Evolutionary conservation across 2,888 invertebrate species (phyloP).

Genomic region (Escarpia spicata): DNA sequence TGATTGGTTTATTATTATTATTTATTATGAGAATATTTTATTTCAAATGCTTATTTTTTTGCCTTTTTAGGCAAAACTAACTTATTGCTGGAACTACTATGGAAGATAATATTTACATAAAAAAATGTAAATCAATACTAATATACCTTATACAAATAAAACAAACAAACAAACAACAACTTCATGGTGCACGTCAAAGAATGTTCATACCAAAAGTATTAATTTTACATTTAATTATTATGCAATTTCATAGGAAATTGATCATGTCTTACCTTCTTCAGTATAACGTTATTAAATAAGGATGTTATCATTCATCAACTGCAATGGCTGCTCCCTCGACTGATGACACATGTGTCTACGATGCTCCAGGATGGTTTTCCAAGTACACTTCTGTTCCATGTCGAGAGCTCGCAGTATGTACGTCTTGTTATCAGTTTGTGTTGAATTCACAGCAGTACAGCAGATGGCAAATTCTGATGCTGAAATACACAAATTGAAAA

Average conservation of each 20-base stretch:
- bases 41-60: neutral
- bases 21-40: neutral
- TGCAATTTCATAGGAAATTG: neutral
- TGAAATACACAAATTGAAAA: neutral
- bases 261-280: neutral
- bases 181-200: neutral
- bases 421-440: neutral
- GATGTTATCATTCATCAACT: neutral
- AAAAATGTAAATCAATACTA: neutral
- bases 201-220: neutral
- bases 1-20: neutral
- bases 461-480: neutral
- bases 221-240: neutral
- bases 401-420: slow-evolving; percentile 49
- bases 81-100: neutral
- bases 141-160: too few relatives aligned
- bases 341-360: slow-evolving; percentile 42
- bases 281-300: neutral
- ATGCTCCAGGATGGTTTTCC: slow-evolving; percentile 59
- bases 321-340: neutral
- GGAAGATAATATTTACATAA: neutral
- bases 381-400: slow-evolving; percentile 55
- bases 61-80: too few relatives aligned
- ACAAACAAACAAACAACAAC: too few relatives aligned
- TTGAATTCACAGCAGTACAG: neutral